Evolutionary conservation across 2,113 vertebrate species (phyloP).

Genomic region (Copsychus sechellarum): DNA sequence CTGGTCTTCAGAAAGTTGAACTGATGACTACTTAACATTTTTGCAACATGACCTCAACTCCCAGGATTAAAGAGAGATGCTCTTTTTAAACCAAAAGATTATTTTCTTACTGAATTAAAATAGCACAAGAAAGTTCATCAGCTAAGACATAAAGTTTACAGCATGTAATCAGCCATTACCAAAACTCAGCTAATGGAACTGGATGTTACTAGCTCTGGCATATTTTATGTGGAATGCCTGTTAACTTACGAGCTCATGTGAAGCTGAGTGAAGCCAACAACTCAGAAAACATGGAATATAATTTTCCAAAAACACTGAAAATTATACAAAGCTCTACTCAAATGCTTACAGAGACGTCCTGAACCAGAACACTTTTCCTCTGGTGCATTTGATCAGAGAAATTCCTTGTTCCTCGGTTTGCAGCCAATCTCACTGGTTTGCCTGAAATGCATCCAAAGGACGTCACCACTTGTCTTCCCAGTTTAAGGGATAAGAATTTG

Average conservation of each 20-base stretch:
- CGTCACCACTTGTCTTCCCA: not conserved
- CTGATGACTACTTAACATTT: not conserved
- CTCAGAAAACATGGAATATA: not conserved
- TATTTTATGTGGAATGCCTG: not conserved
- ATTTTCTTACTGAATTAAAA: not conserved
- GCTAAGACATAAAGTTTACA: not conserved
- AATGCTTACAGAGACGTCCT: not conserved
- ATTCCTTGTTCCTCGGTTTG: not conserved
- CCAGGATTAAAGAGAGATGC: not conserved
- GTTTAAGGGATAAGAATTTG: not conserved
- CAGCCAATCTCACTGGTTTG: not conserved
- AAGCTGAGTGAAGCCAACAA: not conserved
- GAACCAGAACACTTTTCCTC: not conserved
- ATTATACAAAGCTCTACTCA: not conserved
- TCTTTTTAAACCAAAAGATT: not conserved
- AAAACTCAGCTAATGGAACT: not conserved
- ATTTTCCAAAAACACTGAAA: not conserved
- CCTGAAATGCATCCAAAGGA: not conserved
- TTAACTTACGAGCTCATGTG: not conserved
- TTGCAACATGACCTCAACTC: not conserved
- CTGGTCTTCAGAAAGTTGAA: not conserved
- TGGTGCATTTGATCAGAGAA: not conserved
- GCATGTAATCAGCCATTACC: not conserved
- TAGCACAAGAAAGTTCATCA: not conserved
- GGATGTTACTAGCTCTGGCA: not conserved